phyloP scores from a whole-genome alignment of 2,888 invertebrate species.

The Drosophila parthenogenetica region DNA sequence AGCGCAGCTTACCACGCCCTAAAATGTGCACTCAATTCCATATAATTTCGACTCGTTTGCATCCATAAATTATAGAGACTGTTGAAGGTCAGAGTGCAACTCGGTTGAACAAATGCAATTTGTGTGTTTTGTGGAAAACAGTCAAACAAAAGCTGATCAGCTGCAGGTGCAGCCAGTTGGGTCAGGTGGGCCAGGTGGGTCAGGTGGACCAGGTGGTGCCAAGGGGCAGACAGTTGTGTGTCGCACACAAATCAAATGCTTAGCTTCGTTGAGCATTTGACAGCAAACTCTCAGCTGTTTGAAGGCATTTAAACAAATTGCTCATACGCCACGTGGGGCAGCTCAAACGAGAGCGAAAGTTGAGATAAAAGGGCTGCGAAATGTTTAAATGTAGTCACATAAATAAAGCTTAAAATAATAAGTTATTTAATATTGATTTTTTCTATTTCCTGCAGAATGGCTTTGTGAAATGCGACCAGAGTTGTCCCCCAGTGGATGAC shows the following conservation, averaged over 20 bases:
- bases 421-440: not conserved
- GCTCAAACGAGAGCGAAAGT: not conserved
- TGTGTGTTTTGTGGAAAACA: constrained; percentile 32
- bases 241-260: constrained; percentile 54
- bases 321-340: constrained; percentile 52
- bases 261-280: constrained; percentile 37
- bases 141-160: constrained; percentile 22
- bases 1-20: constrained; percentile 42
- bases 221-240: not conserved
- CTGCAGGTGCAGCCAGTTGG: constrained; percentile 44
- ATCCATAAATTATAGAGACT: constrained; percentile 56
- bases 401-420: too few species aligned
- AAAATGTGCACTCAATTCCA: constrained; percentile 55
- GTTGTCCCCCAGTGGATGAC: constrained; percentile 93
- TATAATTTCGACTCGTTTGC: constrained; percentile 58
- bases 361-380: too few species aligned
- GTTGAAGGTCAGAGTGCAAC: constrained; percentile 57
- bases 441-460: constrained; percentile 89
- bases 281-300: constrained; percentile 57
- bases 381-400: too few species aligned
- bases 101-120: constrained; percentile 45
- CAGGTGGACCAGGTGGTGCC: not conserved
- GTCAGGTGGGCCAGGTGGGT: too few species aligned
- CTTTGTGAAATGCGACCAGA: constrained; percentile 92
- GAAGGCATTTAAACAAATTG: constrained; percentile 47